These are phyloP conservation scores for Shargacucullia verbasci DNA, from an alignment of 2,888 invertebrate genomes.

Conservation along the genomic window DNA sequence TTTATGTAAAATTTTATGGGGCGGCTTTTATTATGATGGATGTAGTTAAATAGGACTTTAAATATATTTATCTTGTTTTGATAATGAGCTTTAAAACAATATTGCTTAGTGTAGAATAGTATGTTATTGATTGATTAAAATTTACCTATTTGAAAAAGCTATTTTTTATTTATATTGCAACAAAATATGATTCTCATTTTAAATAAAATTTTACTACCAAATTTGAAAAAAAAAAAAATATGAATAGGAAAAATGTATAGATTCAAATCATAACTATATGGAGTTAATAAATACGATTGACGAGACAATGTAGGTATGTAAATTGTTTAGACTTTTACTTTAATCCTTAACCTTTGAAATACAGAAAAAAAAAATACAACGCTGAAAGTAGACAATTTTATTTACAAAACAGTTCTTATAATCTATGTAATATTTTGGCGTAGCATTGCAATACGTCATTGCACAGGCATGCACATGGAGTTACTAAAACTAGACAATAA, in stretches of 20 bases:
- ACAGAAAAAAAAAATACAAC: slow-evolving; percentile 17
- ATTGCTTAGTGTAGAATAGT: slow-evolving; percentile 20
- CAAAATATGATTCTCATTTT: too few relatives aligned
- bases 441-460: slow-evolving; percentile 57
- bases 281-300: too few relatives aligned
- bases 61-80: slow-evolving; percentile 42
- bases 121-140: too few relatives aligned
- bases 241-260: too few relatives aligned
- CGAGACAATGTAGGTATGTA: too few relatives aligned
- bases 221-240: too few relatives aligned
- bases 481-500: slow-evolving; percentile 65
- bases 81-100: slow-evolving; percentile 31
- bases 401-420: slow-evolving; percentile 72
- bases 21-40: slow-evolving; percentile 54
- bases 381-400: slow-evolving; percentile 60
- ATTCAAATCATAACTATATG: too few relatives aligned
- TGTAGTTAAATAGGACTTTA: slow-evolving; percentile 45
- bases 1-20: slow-evolving; percentile 54
- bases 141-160: too few relatives aligned
- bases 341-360: too few relatives aligned
- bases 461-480: slow-evolving; percentile 54
- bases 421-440: slow-evolving; percentile 66
- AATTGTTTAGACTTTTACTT: too few relatives aligned
- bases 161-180: too few relatives aligned
- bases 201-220: too few relatives aligned